Evolutionary conservation across 2,888 invertebrate species (phyloP).

Genomic region (Liposcelis brunnea): DNA sequence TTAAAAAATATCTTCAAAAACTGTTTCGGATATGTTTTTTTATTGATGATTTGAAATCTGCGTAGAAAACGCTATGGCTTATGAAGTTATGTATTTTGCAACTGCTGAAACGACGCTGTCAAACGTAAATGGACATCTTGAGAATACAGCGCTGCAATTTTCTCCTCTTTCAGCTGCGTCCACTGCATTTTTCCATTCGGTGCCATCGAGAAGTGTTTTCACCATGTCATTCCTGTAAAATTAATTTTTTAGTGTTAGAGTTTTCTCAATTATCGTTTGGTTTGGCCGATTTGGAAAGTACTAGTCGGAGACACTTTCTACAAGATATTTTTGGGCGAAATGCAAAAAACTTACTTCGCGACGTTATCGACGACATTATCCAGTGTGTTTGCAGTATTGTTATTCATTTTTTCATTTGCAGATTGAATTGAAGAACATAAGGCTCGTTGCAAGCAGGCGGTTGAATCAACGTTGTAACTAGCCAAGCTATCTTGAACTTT

Average conservation of each 20-base stretch:
- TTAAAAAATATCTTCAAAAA: too few species aligned
- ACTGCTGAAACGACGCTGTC: constrained; percentile 13
- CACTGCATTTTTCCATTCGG: constrained; percentile 50
- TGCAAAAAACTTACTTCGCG: constrained; percentile 4
- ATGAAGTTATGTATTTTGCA: not conserved
- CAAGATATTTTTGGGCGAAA: not conserved
- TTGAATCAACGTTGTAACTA: constrained; percentile 39
- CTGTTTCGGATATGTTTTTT: too few species aligned
- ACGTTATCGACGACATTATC: constrained; percentile 7
- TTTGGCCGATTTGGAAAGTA: constrained; percentile 5
- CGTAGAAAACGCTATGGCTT: too few species aligned
- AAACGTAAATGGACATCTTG: constrained; percentile 40
- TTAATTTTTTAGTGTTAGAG: too few species aligned
- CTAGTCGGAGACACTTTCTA: not conserved
- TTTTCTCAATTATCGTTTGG: not conserved
- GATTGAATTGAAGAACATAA: constrained; percentile 34
- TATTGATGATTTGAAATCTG: too few species aligned
- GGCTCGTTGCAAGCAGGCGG: constrained; percentile 40
- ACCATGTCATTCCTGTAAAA: constrained; percentile 47
- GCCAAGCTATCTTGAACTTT: constrained; percentile 35
- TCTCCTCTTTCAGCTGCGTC: constrained; percentile 44
- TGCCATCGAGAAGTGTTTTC: constrained; percentile 51
- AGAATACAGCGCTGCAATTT: constrained; percentile 38
- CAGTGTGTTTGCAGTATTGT: constrained; percentile 18
- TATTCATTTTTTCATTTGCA: too few species aligned